phyloP scores from a whole-genome alignment of 2,113 vertebrate species.

The Hyperopisus bebe region DNA sequence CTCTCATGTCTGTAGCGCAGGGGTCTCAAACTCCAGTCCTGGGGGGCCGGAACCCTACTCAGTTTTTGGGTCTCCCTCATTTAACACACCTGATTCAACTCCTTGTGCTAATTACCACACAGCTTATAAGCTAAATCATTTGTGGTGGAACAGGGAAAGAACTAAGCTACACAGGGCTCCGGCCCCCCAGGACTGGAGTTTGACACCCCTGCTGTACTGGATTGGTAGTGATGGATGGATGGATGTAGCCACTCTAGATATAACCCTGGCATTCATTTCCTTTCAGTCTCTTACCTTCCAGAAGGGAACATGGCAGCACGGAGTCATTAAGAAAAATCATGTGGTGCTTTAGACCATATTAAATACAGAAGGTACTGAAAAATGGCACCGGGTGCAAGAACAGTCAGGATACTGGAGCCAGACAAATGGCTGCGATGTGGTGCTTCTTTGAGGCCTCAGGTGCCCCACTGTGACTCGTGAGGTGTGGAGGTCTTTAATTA shows the following conservation, averaged over 20 bases:
- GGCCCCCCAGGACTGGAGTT: too few species aligned
- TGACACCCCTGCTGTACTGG: not conserved
- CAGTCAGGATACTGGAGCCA: not conserved
- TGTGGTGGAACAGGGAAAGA: too few species aligned
- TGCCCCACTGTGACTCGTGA: too few species aligned
- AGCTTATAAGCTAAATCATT: too few species aligned
- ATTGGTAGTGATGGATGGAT: not conserved
- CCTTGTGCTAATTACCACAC: too few species aligned
- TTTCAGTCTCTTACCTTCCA: not conserved
- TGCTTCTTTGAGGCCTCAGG: not conserved
- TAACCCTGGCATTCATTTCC: not conserved
- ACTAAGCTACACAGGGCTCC: too few species aligned
- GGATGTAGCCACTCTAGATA: not conserved
- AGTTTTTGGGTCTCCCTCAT: too few species aligned
- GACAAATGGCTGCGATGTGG: not conserved
- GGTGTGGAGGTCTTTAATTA: not conserved
- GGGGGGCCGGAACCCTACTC: too few species aligned
- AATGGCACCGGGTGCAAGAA: not conserved
- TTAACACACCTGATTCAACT: too few species aligned
- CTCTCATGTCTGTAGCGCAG: not conserved
- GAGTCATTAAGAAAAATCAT: constrained; percentile 1
- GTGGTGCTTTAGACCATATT: not conserved
- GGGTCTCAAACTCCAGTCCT: too few species aligned
- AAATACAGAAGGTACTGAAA: not conserved
- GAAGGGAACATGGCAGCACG: not conserved